These are phyloP conservation scores for Melanogrammus aeglefinus DNA, from an alignment of 2,797 vertebrate species.

Conservation along the genomic window DNA sequence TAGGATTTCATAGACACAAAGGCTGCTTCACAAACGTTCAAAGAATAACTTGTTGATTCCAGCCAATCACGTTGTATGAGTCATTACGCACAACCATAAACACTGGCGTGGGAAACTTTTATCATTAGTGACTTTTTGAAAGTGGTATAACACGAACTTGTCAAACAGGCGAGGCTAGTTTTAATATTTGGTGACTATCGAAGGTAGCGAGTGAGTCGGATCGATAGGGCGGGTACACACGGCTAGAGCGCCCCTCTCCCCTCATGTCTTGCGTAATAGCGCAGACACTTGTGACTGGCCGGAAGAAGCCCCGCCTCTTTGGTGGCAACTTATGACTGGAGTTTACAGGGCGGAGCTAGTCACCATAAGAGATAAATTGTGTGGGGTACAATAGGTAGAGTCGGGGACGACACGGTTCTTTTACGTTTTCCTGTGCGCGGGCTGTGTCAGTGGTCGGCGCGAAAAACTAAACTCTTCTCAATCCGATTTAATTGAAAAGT, in stretches of 20 bases:
- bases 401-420: slow-evolving; percentile 70
- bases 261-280: slow-evolving; percentile 61
- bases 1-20: not conserved
- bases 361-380: slow-evolving; percentile 63
- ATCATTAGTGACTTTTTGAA: no score
- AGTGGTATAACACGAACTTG: no score
- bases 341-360: slow-evolving; percentile 63
- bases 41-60: not conserved
- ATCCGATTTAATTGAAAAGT: not conserved
- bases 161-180: not conserved
- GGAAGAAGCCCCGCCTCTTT: slow-evolving; percentile 54
- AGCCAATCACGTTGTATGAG: not conserved
- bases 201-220: not conserved
- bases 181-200: not conserved
- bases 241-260: not conserved
- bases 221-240: slow-evolving; percentile 1
- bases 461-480: not conserved
- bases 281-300: slow-evolving; percentile 65
- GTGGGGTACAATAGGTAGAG: slow-evolving; percentile 62
- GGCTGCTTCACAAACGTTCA: not conserved
- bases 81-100: not conserved
- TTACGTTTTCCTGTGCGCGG: slow-evolving; percentile 51
- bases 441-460: slow-evolving; percentile 40
- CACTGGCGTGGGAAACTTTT: no score
- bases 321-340: slow-evolving; percentile 69